Evolutionary conservation across 2,888 invertebrate genomes (phyloP), one percentile per base, ranked within the genome.

Genomic region (Diarsia dahlii): DNA sequence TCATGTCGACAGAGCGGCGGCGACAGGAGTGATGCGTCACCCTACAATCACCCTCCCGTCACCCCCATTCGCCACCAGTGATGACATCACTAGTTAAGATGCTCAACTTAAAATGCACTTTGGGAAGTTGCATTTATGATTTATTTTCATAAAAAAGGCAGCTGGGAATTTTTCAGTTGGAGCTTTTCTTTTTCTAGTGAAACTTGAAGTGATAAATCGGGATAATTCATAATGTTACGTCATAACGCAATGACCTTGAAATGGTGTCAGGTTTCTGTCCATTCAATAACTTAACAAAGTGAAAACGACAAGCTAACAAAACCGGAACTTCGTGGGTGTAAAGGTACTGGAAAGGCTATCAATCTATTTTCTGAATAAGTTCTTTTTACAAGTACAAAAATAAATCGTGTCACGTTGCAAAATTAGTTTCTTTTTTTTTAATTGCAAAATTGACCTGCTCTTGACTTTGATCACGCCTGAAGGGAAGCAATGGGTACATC

Each of bases 31-130:
- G 87, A 86, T 78, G 74, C 50, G 75, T 80, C 85, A 60, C 70
- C 39, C 62, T 15, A 6, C 12, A 39, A n/a, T 62, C 39, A 62
- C n/a, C 63, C 63, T 9, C 71, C 74, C 70, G 72, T 74, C 78
- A 62, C 74, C 84, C 80, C 78, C 70, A 70, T 72, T 78, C 71
- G 81, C 28, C 58, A 68, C 62, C 79, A 34, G 69, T 74, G 72
- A 78, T 87, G 84, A 89, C 87, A 87, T 88, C 87, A 85, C 66
- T 64, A 79, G 74, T 71, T 74, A 86, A 87, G 83, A 88, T 78
- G 81, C 80, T 80, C 69, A 77, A 79, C 66, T 81, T 74, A 76
- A 76, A 78, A 76, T 79, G 84, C 77, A 82, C 80, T 81, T 58
- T 71, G 68, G 56, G 50, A 70, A 83, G 65, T 78, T 65, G 58